Base-by-base conservation (phyloP, 2,888 invertebrate genomes). In the Mechanitis messenoides region DNA sequence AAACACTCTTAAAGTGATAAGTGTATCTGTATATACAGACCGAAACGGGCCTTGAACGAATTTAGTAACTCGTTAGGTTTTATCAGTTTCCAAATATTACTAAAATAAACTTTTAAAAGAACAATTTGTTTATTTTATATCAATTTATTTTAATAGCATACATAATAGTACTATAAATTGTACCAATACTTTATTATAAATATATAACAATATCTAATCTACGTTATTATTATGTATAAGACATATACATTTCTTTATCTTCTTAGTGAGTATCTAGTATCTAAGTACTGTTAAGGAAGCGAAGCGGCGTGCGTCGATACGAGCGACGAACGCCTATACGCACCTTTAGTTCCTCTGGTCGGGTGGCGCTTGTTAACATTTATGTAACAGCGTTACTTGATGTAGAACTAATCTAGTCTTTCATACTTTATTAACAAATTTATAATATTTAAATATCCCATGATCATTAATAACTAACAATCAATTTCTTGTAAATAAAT, bases 391-490 rank as follows among this genome's bases (percentile, higher is more conserved):
- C 75, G 74, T 70, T 80, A 72, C 82, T 84, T 79, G 79, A 78
- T 81, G 84, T 81, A 78, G 85, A 87, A 85, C 86, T 88, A 85
- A 85, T 89, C 89, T 89, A 89, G 89, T 89, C 89, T 87, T 72
- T 82, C 59, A 60, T 56, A 60, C 55, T 60, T 60, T 63, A 56
- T 50, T 47, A 60, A 53, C 57, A 42, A 28, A 33, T 56, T 62
- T 58, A 35, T 45, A 53, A 46, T 53, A 47, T 58, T 50, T 50
- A 20, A 46, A 46, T 35, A 35, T 6, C 6, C 35, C 35, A 35
- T 57, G 33, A 50, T 20, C 38, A 55, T n/a, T 47, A 33, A 56
- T 6, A 28, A 50, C 35, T 20, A 45, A 45, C 57, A 55, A 42
- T 42, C 54, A 54, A 33, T 59, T 56, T 59, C 45, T 61, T 55